Percentiles rank a stretch among this genome's conserved stretches.
Evolutionary conservation across 2,113 vertebrate species (phyloP).

Genomic region (Ammospiza caudacuta): DNA sequence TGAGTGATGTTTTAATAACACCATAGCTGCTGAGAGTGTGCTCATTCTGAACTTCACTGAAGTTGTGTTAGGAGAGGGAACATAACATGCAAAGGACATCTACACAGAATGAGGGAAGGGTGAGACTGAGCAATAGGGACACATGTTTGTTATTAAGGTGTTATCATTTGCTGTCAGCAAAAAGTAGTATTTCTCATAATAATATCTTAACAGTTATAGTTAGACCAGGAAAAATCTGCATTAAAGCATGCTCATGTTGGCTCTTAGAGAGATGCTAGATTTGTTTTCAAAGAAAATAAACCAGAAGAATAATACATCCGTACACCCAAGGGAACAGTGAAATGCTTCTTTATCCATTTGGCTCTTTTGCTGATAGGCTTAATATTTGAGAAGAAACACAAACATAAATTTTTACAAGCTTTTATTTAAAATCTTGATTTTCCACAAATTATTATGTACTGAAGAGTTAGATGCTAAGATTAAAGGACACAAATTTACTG

Average conservation of each 20-base stretch:
- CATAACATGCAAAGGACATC: not conserved
- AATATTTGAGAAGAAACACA: not conserved
- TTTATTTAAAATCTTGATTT: not conserved
- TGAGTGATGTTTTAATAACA: not conserved
- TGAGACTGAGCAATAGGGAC: not conserved
- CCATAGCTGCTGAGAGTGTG: not conserved
- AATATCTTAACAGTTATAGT: not conserved
- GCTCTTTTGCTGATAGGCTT: not conserved
- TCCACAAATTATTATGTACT: not conserved
- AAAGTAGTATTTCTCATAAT: not conserved
- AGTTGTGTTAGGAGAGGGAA: not conserved
- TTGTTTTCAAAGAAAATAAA: not conserved
- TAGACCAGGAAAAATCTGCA: not conserved
- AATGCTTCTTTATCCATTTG: not conserved
- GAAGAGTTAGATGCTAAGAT: not conserved
- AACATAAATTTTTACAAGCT: not conserved
- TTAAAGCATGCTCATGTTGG: not conserved
- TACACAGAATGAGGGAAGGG: not conserved
- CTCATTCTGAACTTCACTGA: not conserved
- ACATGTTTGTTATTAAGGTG: slow-evolving; percentile 7
- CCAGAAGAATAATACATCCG: not conserved
- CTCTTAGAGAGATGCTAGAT: not conserved
- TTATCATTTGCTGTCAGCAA: not conserved
- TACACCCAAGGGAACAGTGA: not conserved
- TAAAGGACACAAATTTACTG: not conserved